A percentile compares a stretch with the other conserved stretches of the same genome.
Evolutionary conservation across 2,888 invertebrate genomes (phyloP).

Genomic region (Drosophila tripunctata): DNA sequence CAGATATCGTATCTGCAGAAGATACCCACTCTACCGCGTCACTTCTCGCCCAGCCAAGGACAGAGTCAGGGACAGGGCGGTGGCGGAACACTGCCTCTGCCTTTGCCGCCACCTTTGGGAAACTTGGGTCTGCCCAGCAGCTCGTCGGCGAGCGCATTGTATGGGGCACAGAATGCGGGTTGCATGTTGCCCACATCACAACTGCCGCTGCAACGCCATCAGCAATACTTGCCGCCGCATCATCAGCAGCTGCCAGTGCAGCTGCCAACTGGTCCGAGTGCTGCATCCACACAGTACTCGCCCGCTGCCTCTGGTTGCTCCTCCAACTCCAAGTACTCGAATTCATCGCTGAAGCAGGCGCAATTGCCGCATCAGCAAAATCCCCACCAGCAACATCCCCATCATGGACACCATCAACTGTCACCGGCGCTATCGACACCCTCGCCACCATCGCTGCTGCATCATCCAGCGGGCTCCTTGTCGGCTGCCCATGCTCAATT

Average conservation of each 20-base stretch:
- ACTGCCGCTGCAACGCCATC: constrained; percentile 82
- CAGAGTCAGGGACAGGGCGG: constrained; percentile 24
- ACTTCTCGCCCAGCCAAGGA: constrained; percentile 79
- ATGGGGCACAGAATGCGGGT: constrained; percentile 70
- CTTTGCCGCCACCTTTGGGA: constrained; percentile 42
- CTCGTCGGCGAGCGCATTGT: constrained; percentile 82
- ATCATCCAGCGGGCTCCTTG: constrained; percentile 69
- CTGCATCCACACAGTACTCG: constrained; percentile 78
- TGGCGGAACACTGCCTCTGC: constrained; percentile 34
- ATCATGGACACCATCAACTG: constrained; percentile 70
- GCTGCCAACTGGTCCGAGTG: constrained; percentile 56
- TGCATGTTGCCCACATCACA: constrained; percentile 82
- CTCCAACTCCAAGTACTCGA: constrained; percentile 76
- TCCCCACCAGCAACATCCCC: constrained; percentile 27
- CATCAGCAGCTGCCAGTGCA: constrained; percentile 70
- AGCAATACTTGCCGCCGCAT: constrained; percentile 76
- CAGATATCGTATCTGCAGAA: constrained; percentile 83
- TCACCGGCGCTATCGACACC: constrained; percentile 83
- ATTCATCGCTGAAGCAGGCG: constrained; percentile 64
- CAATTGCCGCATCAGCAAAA: constrained; percentile 47
- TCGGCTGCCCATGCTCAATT: constrained; percentile 81
- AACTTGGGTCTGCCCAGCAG: constrained; percentile 78
- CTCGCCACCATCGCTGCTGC: constrained; percentile 83
- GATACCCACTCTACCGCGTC: constrained; percentile 83
- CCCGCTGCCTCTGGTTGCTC: constrained; percentile 75